phyloP scores from a whole-genome alignment of 2,113 vertebrate genomes.

The Sander vitreus region DNA sequence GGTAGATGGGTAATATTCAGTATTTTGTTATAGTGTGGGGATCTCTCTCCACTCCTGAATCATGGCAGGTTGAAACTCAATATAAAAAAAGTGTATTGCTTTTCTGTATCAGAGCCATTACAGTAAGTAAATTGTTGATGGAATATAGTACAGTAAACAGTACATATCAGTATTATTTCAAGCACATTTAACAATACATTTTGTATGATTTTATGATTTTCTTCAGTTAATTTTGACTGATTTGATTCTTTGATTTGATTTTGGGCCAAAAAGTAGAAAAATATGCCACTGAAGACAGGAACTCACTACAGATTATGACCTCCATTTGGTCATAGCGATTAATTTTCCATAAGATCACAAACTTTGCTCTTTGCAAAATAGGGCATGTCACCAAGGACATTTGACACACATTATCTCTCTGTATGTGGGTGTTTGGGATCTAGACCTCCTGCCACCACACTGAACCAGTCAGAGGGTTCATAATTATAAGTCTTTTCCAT shows the following conservation, averaged over 20 bases:
- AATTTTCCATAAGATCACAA: constrained; percentile 38
- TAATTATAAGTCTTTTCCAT: background rate
- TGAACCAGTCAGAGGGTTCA: constrained; percentile 28
- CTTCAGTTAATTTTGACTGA: background rate
- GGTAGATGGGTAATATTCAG: constrained; percentile 10
- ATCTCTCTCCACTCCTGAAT: background rate
- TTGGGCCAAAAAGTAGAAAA: background rate
- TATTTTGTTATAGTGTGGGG: background rate
- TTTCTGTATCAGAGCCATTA: background rate
- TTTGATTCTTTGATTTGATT: background rate
- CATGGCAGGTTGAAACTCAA: background rate
- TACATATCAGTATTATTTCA: background rate
- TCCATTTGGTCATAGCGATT: constrained; percentile 45
- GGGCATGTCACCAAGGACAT: constrained; percentile 71
- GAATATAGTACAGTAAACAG: background rate
- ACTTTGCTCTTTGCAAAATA: constrained; percentile 51
- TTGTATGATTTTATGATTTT: background rate
- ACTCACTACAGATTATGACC: constrained; percentile 28
- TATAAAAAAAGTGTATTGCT: background rate
- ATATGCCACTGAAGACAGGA: constrained; percentile 3
- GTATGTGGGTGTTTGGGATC: constrained; percentile 17
- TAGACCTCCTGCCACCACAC: constrained; percentile 30
- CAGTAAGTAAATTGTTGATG: background rate
- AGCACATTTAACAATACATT: background rate
- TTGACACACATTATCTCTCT: constrained; percentile 59